Evolutionary conservation across 2,113 vertebrate genomes (phyloP), one percentile per base, ranked within the genome.

Genomic region (Prolemur simus): DNA sequence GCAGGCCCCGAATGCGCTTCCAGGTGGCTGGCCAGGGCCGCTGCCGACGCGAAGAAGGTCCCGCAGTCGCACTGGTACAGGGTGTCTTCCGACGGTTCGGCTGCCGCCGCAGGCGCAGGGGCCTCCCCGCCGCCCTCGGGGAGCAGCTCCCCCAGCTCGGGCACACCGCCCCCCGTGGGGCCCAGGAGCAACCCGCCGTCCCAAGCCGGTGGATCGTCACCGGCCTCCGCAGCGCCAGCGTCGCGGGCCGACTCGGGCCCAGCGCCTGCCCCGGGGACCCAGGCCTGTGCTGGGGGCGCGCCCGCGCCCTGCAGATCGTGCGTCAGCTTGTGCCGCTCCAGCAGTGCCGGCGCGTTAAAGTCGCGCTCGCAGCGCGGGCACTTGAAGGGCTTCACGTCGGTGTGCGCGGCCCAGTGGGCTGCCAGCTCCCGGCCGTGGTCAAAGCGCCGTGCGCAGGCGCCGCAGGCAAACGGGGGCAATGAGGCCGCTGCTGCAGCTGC

Each of bases 261-360:
- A 0, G 27, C 58, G 1, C 17, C 12, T 0, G 73, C 25, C 21
- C 84, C 94, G 0, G 87, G 0, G 21, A n/a, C 71, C 97, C 96
- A 94, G 52, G 76, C 97, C 99, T 99, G 96, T 0, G 45, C 60
- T 0, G 94, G 63, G 45, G 92, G 68, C 8, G 87, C 96, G 2
- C 56, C 68, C 1, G 98, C 98, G 87, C 99, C 99, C 98, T 98
- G 99, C 98, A 99, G 98, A n/a, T 99, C 99, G 91, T 99, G 99
- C 0, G 99, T 99, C 97, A 99, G 99, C 98, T 99, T 99, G 95
- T 99, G 99, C 52, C 99, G 99, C 97, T 99, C 99, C 27, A 99
- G 98, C 96, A 99, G 99, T 0, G 99, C 99, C 3, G 99, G 99
- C 78, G 99, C 99, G 90, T 99, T 99, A 98, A 99, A 99, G 97